Evolutionary conservation across 2,797 vertebrate genomes (phyloP), one percentile per base, ranked within the genome.

Genomic region (Lophius americanus): DNA sequence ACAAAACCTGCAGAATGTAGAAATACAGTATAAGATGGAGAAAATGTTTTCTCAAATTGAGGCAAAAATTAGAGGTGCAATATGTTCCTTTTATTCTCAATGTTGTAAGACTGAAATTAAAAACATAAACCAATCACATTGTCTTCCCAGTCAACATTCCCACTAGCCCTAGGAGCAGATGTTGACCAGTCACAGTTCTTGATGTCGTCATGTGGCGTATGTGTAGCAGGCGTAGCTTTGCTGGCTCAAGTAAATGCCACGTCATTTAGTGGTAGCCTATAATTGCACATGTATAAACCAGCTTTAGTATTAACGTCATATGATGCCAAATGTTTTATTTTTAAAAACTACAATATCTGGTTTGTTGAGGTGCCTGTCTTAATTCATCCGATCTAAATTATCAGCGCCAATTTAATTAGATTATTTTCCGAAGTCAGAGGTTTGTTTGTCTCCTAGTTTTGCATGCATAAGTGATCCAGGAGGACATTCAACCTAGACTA

Each of bases 381-480:
- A 14, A 3, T 41, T 35, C 33, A 11, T 68, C 52, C 23, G 56
- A 61, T 47, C 68, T 60, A 70, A 70, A 73, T 66, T 58, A 64
- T 65, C 56, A 33, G 2, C 67, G 23, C 23, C 2, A 2, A 23
- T 23, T 23, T 23, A 72, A 82, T 76, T 73, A 43, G 58, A 70
- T 71, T 63, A 55, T 82, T 70, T 59, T 52, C 63, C 38, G 5
- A 49, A 64, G 74, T 23, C 64, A 80, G 37, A 70, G 50, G 54
- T 67, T 51, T 61, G 68, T 70, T 73, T 73, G 67, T 73, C 76
- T 85, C 63, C 64, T 43, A 46, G 64, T 64, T 76, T 48, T 62
- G 75, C 57, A 35, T 41, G 63, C 60, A 70, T 85, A 84, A 88
- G 86, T 84, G 87, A 87, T 90, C 71, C 85, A 88, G 85, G 79